Evolutionary conservation across 2,113 vertebrate species (phyloP).

Genomic region (Phalacrocorax carbo): DNA sequence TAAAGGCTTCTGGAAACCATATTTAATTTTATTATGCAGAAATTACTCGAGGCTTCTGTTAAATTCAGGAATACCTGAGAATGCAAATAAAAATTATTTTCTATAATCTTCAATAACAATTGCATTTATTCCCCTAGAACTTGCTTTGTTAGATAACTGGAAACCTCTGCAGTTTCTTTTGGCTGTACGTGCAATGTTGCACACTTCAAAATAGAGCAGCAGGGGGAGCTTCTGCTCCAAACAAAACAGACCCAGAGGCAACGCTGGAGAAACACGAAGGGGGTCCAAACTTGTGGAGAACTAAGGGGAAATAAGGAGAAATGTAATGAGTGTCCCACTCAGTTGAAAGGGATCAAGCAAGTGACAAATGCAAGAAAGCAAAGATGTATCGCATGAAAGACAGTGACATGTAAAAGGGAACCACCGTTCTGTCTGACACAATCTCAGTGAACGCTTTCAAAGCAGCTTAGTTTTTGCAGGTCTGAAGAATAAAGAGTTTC

Average conservation of each 20-base stretch:
- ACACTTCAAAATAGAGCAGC: not conserved
- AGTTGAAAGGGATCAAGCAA: not conserved
- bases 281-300: not conserved
- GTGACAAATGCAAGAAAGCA: not conserved
- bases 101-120: not conserved
- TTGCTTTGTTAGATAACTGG: not conserved
- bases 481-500: not conserved
- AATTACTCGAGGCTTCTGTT: not conserved
- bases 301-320: not conserved
- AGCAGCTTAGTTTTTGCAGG: not conserved
- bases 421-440: not conserved
- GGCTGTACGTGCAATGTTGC: not conserved
- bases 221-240: slow-evolving; percentile 37
- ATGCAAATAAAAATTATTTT: not conserved
- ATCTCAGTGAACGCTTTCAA: not conserved
- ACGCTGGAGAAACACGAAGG: fast-evolving
- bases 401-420: not conserved
- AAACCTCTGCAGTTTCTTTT: not conserved
- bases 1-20: not conserved
- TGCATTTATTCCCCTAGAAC: not conserved
- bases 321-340: not conserved
- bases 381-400: not conserved
- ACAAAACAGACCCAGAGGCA: not conserved
- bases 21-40: not conserved
- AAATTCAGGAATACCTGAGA: not conserved